Conservation (phyloP, 1,140 invertebrate species). For the Plectrocnemia conspersa region DNA sequence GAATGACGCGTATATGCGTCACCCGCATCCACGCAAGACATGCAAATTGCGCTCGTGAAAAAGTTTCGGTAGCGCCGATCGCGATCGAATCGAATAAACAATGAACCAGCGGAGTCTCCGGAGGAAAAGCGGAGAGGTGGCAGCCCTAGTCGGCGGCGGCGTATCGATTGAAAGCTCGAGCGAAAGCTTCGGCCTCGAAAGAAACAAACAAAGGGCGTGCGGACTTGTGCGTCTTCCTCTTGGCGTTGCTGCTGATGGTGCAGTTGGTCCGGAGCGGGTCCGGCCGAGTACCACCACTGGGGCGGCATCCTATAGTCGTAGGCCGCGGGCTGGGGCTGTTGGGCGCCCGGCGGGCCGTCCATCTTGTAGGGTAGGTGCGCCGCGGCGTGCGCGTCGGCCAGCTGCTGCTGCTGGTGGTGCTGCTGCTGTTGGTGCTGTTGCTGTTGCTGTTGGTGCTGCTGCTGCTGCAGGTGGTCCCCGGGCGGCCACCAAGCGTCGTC, state of each 20-base stretch:
- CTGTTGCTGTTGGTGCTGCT: slow-evolving; percentile 54
- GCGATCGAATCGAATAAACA: slow-evolving; percentile 40
- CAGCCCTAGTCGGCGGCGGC: background rate
- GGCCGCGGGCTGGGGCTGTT: slow-evolving; percentile 44
- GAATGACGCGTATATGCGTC: too few species aligned
- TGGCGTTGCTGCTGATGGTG: slow-evolving; percentile 49
- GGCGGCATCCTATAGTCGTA: slow-evolving; percentile 62
- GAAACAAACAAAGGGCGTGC: slow-evolving; percentile 45
- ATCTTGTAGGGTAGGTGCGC: slow-evolving; percentile 79
- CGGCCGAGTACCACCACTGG: slow-evolving; percentile 63
- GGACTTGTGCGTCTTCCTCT: slow-evolving; percentile 35
- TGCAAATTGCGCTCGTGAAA: background rate
- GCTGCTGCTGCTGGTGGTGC: slow-evolving; percentile 54
- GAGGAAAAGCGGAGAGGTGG: background rate
- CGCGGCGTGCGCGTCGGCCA: slow-evolving; percentile 43
- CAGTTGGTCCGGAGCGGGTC: slow-evolving; percentile 46
- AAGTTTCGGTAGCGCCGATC: background rate
- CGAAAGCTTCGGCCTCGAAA: slow-evolving; percentile 37
- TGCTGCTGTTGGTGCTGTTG: slow-evolving; percentile 53
- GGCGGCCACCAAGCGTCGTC: slow-evolving; percentile 61
- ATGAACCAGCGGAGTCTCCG: background rate
- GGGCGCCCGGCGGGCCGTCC: slow-evolving; percentile 74
- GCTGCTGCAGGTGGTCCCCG: slow-evolving; percentile 52
- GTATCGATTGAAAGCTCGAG: background rate
- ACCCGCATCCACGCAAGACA: background rate